Base-by-base conservation (phyloP, 2,888 invertebrate genomes). In the Hyppa rectilinea region DNA sequence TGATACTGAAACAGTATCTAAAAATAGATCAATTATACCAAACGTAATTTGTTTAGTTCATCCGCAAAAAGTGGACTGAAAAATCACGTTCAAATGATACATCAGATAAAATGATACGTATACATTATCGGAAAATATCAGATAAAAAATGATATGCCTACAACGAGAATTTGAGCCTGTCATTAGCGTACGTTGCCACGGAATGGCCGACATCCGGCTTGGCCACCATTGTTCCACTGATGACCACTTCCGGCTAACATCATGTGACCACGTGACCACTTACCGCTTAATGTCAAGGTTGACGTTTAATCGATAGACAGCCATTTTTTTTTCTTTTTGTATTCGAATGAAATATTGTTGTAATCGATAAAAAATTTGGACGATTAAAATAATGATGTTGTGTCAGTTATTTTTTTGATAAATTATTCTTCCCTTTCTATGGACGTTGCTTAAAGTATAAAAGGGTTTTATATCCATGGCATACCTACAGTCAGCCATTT, bases 161-260 rank as follows among this genome's bases (percentile, higher is more conserved):
- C 50, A 69, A 71, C 67, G 40, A 75, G 78, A 85, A 83, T 83
- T 85, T 81, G 85, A 85, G 71, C 69, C 45, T 43, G 61, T 71
- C 67, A 85, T 84, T 81, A 79, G 53, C 43, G 69, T 69, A 64
- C 72, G 62, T 52, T 56, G 38, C 43, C 52, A 70, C 74, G 34
- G 71, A 83, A 85, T 85, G 71, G 70, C 75, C 55, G 75, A 71
- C 85, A 75, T 85, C 84, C 84, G 83, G 81, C 68, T 66, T 34
- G 52, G 23, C 49, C 52, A 75, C 84, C 63, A 84, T 84, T 84
- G 84, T 84, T 78, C 83, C 56, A 68, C 78, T 83, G 85, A 85
- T 85, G 78, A 85, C 66, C 75, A 71, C 76, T 83, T 84, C 84
- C 84, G 84, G 75, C 58, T 63, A 60, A 72, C 78, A 68, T 85